These are phyloP conservation scores for Picathartes gymnocephalus DNA, from an alignment of 2,113 vertebrate species.

Conservation along the genomic window DNA sequence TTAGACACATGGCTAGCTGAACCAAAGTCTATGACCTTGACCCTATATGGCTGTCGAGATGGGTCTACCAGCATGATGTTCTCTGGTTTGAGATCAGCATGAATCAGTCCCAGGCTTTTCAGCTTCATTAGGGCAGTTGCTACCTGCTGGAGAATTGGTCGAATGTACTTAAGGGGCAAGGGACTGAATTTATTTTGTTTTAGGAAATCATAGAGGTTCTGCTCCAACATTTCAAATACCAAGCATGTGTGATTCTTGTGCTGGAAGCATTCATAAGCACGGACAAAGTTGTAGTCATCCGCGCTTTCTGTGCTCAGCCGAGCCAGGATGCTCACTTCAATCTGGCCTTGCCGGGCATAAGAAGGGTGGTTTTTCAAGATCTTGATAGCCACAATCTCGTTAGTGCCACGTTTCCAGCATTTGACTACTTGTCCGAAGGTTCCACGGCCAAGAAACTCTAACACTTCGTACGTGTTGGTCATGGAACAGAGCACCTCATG, in stretches of 20 bases:
- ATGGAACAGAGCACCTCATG: slow-evolving; percentile 99
- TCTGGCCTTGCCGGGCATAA: slow-evolving; percentile 96
- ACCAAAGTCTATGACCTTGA: slow-evolving; percentile 99
- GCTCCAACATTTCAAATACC: slow-evolving; percentile 99
- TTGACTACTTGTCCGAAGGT: slow-evolving; percentile 99
- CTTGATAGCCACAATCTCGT: slow-evolving; percentile 98
- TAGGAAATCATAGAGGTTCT: slow-evolving; percentile 98
- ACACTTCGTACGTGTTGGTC: slow-evolving; percentile 97
- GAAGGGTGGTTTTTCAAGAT: slow-evolving; percentile 98
- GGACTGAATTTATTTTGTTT: slow-evolving; percentile 99
- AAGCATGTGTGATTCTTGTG: slow-evolving; percentile 99
- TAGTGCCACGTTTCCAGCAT: slow-evolving; percentile 98
- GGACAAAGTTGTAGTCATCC: slow-evolving; percentile 97
- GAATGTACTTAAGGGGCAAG: slow-evolving; percentile 94
- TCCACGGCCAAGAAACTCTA: slow-evolving; percentile 95
- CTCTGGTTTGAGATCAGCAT: slow-evolving; percentile 97
- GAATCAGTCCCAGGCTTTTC: slow-evolving; percentile 96
- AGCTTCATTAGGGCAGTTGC: slow-evolving; percentile 97
- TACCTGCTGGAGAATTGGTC: slow-evolving; percentile 96
- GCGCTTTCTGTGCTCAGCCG: slow-evolving; percentile 96
- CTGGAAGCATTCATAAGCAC: slow-evolving; percentile 98
- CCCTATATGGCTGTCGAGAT: slow-evolving; percentile 92
- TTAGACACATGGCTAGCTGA: slow-evolving; percentile 98
- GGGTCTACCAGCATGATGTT: slow-evolving; percentile 99
- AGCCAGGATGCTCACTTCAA: slow-evolving; percentile 97